Percentiles rank a stretch among this genome's conserved stretches.
Evolutionary conservation across 2,113 vertebrate genomes (phyloP).

Genomic region (Ceuthmochares aereus): DNA sequence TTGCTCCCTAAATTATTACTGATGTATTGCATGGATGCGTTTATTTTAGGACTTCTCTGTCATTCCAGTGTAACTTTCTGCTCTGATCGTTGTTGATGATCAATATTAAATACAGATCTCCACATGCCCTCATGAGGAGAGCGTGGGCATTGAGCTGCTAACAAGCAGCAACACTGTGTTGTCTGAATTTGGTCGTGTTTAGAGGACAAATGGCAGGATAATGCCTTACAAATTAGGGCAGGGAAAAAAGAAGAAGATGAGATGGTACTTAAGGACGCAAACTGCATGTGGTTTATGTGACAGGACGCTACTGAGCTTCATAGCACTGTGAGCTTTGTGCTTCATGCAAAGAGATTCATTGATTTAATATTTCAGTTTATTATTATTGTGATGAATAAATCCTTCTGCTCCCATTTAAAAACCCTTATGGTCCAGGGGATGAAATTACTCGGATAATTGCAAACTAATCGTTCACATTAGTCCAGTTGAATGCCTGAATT

Average conservation of each 20-base stretch:
- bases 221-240: constrained; percentile 28
- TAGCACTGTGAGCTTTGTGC: neutral
- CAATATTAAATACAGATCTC: neutral
- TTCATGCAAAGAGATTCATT: constrained; percentile 51
- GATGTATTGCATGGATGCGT: neutral
- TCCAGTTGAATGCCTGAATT: neutral
- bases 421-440: neutral
- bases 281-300: constrained; percentile 24
- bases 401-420: constrained; percentile 51
- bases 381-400: constrained; percentile 65
- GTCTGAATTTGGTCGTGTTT: neutral
- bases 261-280: constrained; percentile 1
- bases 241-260: constrained; percentile 3
- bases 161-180: neutral
- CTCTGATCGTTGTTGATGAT: neutral
- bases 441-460: constrained; percentile 62
- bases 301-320: neutral
- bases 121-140: neutral
- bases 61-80: neutral
- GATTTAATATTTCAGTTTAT: constrained; percentile 63
- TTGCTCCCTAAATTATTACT: neutral
- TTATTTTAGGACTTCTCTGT: neutral
- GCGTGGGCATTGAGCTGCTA: neutral
- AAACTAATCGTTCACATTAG: constrained; percentile 40
- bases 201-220: constrained; percentile 48